Evolutionary conservation across 2,113 vertebrate species (phyloP), one percentile per base, ranked within the genome.

Genomic region (Percopsis transmontana): DNA sequence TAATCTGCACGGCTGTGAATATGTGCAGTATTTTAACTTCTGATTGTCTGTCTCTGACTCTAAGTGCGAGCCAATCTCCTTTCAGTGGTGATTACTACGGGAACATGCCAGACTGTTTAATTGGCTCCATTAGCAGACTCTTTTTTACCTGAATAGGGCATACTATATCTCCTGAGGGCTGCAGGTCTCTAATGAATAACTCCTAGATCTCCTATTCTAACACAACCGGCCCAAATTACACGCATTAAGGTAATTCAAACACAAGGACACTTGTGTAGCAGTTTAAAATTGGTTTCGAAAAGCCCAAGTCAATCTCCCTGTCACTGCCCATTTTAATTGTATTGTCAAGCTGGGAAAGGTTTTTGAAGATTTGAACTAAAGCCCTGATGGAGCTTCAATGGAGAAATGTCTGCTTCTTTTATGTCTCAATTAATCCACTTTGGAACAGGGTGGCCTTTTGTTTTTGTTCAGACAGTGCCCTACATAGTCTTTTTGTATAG

Each of bases 81-180:
- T 87, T 90, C 85, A 86, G 58, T 48, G 76, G 86, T 86, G 84
- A 88, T 92, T 90, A 89, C 85, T 92, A 87, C 87, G 86, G 88
- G 88, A 89, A 88, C 77, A 77, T 90, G 89, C 89, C 77, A 56
- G 2, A 88, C 84, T 79, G 88, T 89, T 92, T 94, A 94, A 95
- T 93, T 93, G 88, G 63, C 60, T 80, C 56, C 87, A 88, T 88
- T 83, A 70, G 62, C 47, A 79, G 91, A 89, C 87, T 85, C 82
- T 63, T 90, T 80, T 83, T 83, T 75, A 67, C 85, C 88, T 91
- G 82, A 89, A 87, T 72, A 86, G 83, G 80, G 77, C 89, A 47
- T 59, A 33, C 27, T 33, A 41, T 76, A 81, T 89, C 79, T 85
- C 79, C 66, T 27, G 20, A 63, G 63, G 79, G 48, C 74, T 71